Evolutionary conservation across 2,888 invertebrate genomes (phyloP), one percentile per base, ranked within the genome.

Genomic region (Nephrotoma guestfalica): DNA sequence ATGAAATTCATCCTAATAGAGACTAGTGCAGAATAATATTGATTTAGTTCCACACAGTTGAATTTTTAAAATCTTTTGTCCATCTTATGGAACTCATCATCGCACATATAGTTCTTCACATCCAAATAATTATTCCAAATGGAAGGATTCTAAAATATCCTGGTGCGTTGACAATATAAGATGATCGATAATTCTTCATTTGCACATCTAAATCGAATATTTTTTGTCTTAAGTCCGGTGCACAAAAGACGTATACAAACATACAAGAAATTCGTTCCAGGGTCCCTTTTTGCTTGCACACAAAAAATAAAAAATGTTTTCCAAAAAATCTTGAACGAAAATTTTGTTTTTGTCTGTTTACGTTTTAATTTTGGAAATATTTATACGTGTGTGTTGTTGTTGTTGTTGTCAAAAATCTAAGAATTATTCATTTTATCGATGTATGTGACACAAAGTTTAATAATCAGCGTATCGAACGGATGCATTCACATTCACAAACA

Each of bases 381-480:
- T 30, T 30, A 30, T 30, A 30, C 2, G 71, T n/a, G 30, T 47
- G 9, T 47, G 47, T 47, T 47, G 30, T 7, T 71, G 71, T 71
- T 51, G 51, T 51, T 71, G 71, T 71, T 71, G 71, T 71, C 71
- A 71, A 30, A 71, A 30, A 71, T 71, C 71, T 30, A 30, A 71
- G 71, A 71, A 71, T 30, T 71, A 30, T 71, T 0, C 5, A 15
- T 51, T 51, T 51, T 6, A 11, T 6, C 43, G 71, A 71, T 71
- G 71, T 71, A 71, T 71, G 71, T 71, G 71, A 71, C 71, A 71
- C 84, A 84, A 84, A 41, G 42, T 5, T 15, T 2, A 84, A 84
- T 84, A 84, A 84, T 84, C 84, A 41, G 84, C 84, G 84, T 84
- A 84, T 15, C 84, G 84, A 84, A 84, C 84, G 84, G 84, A 84